Evolutionary conservation across 2,113 vertebrate species (phyloP).

Genomic region (Ctenodactylus gundi): DNA sequence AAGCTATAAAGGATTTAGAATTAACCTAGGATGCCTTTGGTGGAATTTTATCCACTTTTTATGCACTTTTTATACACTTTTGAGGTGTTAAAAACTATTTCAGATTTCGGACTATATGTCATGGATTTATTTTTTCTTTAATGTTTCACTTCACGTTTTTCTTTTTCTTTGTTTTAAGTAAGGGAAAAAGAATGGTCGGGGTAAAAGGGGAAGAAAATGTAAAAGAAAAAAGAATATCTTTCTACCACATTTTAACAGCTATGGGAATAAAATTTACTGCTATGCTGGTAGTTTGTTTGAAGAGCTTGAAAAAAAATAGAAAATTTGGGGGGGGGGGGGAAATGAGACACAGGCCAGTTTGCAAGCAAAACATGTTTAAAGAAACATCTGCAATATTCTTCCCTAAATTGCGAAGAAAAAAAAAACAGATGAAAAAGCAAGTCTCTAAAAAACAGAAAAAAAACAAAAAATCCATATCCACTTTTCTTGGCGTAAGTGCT

Average conservation of each 20-base stretch:
- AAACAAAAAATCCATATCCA: not conserved
- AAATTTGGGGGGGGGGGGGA: not conserved
- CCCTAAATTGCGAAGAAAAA: not conserved
- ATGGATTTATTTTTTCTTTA: constrained; percentile 1
- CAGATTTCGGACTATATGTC: not conserved
- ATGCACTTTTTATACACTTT: no score
- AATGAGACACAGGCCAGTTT: not conserved
- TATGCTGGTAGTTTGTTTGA: not conserved
- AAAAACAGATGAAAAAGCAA: not conserved
- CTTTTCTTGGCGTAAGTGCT: not conserved
- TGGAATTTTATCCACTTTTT: not conserved
- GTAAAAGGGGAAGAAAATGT: not conserved
- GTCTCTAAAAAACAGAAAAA: not conserved
- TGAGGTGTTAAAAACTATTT: not conserved
- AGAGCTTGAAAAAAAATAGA: not conserved
- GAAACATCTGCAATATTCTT: not conserved
- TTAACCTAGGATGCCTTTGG: not conserved
- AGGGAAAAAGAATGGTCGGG: not conserved
- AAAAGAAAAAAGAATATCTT: not conserved
- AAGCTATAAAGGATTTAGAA: not conserved
- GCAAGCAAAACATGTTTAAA: not conserved
- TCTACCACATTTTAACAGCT: not conserved
- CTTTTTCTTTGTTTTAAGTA: not conserved
- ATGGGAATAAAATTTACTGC: not conserved
- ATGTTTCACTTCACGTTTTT: not conserved